Evolutionary conservation across 1,140 invertebrate genomes (phyloP).

Genomic region (Wasmannia auropunctata): DNA sequence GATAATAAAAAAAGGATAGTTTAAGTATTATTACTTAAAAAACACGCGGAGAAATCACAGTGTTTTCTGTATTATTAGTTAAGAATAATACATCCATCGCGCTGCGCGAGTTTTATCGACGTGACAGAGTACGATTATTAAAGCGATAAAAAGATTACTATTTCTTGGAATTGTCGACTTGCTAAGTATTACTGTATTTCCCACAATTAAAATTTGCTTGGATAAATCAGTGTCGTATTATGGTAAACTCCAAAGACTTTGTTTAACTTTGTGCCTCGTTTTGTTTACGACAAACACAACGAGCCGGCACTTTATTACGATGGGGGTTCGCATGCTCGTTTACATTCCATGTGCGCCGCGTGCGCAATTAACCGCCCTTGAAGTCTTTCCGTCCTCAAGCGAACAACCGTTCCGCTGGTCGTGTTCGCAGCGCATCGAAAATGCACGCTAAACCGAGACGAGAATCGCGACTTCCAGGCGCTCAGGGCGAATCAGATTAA

Average conservation of each 20-base stretch:
- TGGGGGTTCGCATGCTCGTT: constrained; percentile 22
- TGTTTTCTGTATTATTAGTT: no score
- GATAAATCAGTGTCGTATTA: background rate
- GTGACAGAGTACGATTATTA: no score
- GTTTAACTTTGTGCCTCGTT: background rate
- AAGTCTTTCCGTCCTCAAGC: background rate
- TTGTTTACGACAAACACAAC: constrained; percentile 11
- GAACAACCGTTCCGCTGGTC: background rate
- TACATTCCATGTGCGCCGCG: constrained; percentile 19
- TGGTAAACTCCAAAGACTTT: background rate
- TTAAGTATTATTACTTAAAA: no score
- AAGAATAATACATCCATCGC: no score
- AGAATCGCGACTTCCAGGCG: constrained; percentile 86
- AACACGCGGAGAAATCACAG: no score
- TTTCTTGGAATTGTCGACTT: background rate
- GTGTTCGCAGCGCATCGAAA: constrained; percentile 65
- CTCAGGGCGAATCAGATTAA: constrained; percentile 87
- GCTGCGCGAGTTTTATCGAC: no score
- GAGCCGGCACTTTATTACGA: background rate
- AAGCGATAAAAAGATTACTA: no score
- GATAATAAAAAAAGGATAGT: no score
- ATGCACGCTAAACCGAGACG: constrained; percentile 83
- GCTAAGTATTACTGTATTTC: background rate
- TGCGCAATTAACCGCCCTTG: constrained; percentile 4
- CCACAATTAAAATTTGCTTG: background rate